phyloP scores from a whole-genome alignment of 2,113 vertebrate species.

The Beaufortia kweichowensis region DNA sequence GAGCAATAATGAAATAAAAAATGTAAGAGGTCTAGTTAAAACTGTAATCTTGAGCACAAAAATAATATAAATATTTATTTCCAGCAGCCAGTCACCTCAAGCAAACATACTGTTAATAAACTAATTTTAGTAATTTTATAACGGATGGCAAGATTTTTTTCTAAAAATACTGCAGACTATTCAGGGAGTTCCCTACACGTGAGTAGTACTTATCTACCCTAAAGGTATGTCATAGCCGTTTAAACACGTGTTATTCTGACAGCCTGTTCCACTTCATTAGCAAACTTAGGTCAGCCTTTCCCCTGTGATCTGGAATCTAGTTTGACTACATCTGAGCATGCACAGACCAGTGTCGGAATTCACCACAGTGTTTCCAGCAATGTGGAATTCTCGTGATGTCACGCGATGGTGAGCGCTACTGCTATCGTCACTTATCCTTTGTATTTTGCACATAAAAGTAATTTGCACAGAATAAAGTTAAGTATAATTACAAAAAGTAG shows the following conservation, averaged over 20 bases:
- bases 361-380: slow-evolving; percentile 54
- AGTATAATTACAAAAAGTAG: no score
- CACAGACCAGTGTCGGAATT: slow-evolving; percentile 75
- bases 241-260: slow-evolving; percentile 42
- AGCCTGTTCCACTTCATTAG: slow-evolving; percentile 53
- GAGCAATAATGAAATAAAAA: neutral
- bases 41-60: neutral
- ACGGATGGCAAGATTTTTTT: neutral
- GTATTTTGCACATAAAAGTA: no score
- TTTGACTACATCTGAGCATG: slow-evolving; percentile 71
- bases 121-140: neutral
- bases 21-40: neutral
- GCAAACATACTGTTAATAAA: no score
- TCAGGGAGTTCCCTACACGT: slow-evolving; percentile 63
- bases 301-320: slow-evolving; percentile 68
- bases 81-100: neutral
- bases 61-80: neutral
- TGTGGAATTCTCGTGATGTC: slow-evolving; percentile 68
- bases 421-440: neutral
- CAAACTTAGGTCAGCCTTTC: slow-evolving; percentile 56
- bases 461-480: no score
- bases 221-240: slow-evolving; percentile 58
- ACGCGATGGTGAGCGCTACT: slow-evolving; percentile 35
- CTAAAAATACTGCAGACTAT: neutral
- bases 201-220: slow-evolving; percentile 29